A percentile compares a stretch with the other conserved stretches of the same genome.
Conservation (phyloP, 2,113 vertebrate genomes). For the Miniopterus natalensis region DNA sequence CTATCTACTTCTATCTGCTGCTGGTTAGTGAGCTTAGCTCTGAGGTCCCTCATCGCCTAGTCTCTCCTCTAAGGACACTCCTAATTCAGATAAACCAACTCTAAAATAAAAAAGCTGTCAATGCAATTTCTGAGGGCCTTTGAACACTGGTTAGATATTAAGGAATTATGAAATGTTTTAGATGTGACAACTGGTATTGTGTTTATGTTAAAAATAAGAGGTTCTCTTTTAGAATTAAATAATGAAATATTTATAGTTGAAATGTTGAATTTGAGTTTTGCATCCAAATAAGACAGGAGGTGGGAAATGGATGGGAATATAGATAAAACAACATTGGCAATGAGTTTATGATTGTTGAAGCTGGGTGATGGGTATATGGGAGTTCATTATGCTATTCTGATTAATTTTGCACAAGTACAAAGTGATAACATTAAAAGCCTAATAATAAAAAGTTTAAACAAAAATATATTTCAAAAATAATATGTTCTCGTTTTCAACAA, state of each 20-base stretch:
- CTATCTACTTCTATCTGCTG: not conserved
- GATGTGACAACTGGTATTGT: not conserved
- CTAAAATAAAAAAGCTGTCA: not conserved
- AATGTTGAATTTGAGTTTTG: not conserved
- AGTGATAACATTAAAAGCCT: not conserved
- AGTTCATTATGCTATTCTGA: not conserved
- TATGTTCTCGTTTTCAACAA: not conserved
- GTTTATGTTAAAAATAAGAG: constrained; percentile 16
- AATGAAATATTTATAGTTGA: not conserved
- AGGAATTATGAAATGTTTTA: not conserved
- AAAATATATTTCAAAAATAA: not conserved
- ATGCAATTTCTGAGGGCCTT: not conserved
- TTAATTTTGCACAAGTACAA: not conserved
- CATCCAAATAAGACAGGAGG: not conserved
- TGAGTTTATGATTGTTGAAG: not conserved
- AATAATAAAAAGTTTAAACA: not conserved
- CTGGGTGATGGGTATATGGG: not conserved
- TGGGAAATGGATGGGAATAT: not conserved
- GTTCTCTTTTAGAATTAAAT: not conserved
- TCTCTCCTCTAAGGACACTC: not conserved
- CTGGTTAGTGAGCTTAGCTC: not conserved
- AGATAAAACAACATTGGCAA: not conserved
- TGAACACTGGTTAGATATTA: not conserved
- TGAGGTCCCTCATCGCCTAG: not conserved
- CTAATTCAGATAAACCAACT: not conserved